Conservation (phyloP, 1,140 invertebrate species). For the Drosophila sturtevanti region DNA sequence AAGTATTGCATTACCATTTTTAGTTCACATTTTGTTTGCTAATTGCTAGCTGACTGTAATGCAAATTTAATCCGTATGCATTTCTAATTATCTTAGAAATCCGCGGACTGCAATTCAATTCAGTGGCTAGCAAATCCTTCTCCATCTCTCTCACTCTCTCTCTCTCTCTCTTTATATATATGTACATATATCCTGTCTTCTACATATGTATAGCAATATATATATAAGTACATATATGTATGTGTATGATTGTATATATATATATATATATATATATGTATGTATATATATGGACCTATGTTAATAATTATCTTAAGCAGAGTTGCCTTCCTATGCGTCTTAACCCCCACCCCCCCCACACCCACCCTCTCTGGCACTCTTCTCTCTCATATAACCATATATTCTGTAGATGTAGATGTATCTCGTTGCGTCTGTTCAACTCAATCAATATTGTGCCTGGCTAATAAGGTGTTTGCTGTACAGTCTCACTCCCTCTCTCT, state of each 20-base stretch:
- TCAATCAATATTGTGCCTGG: constrained; percentile 77
- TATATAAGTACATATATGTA: neutral
- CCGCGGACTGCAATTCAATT: constrained; percentile 73
- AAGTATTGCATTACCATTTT: neutral
- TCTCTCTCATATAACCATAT: constrained; percentile 12
- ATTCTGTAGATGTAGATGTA: neutral
- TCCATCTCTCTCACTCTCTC: too few relatives aligned
- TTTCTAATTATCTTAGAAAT: constrained; percentile 77
- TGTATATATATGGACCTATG: constrained; percentile 54
- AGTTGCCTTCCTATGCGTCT: neutral
- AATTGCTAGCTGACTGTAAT: constrained; percentile 74
- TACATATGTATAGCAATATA: too few relatives aligned
- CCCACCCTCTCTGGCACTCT: neutral
- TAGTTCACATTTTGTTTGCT: constrained; percentile 23
- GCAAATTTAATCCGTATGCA: constrained; percentile 79
- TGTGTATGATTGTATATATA: too few relatives aligned
- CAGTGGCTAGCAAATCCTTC: constrained; percentile 33
- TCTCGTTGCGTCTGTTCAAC: constrained; percentile 44
- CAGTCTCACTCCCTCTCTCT: constrained; percentile 33
- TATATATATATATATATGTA: constrained; percentile 23
- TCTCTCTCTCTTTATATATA: constrained; percentile 27
- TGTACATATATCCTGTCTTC: neutral
- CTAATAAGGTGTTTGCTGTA: constrained; percentile 56
- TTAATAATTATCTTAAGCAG: constrained; percentile 23
- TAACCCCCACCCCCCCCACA: neutral